Base-by-base conservation (phyloP, 1,140 invertebrate genomes). In the Saccostrea glomerata region DNA sequence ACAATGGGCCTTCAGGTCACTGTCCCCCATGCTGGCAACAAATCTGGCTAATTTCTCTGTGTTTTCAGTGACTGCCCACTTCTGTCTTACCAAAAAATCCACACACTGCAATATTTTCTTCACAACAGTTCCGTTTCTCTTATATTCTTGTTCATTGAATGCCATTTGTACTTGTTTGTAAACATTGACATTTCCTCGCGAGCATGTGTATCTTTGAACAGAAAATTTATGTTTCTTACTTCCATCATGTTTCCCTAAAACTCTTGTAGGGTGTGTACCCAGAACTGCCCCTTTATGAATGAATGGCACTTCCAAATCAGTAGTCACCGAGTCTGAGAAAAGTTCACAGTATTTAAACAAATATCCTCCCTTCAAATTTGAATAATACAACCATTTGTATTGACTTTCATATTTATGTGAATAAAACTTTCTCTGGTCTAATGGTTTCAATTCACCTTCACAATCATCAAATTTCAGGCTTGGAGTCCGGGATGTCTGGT, bases 341-440 rank as follows among this genome's bases (percentile, higher is more conserved):
- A 55, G 40, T 88, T 88, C 87, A 77, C 84, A 88, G n/a, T 85
- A 15, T 77, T 88, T 88, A 56, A 83, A 88, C 40, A 88, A 56
- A 70, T 87, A 87, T 6, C 87, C 87, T 23, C 58, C 58, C 63
- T 87, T 47, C 20, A 66, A 17, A 40, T 54, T 63, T n/a, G 60
- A 63, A 20, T n/a, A 63, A 63, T 63, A 63, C 60, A 63, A 63
- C 60, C 60, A 63, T 63, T 6, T 63, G 60, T 63, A 23, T 63
- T 63, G 60, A 63, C 17, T 23, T 63, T 63, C 60, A 63, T 63
- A 63, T 20, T 63, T 63, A 63, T 63, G 60, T 63, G 23, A 15
- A 63, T 23, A 63, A 63, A 63, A 63, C 23, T 20, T 63, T 63
- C 60, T 63, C 23, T 63, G 60, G 60, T 63, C 60, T 17, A 63